Conservation (phyloP, 2,797 vertebrate species). For the Scomberomorus guttatus region DNA sequence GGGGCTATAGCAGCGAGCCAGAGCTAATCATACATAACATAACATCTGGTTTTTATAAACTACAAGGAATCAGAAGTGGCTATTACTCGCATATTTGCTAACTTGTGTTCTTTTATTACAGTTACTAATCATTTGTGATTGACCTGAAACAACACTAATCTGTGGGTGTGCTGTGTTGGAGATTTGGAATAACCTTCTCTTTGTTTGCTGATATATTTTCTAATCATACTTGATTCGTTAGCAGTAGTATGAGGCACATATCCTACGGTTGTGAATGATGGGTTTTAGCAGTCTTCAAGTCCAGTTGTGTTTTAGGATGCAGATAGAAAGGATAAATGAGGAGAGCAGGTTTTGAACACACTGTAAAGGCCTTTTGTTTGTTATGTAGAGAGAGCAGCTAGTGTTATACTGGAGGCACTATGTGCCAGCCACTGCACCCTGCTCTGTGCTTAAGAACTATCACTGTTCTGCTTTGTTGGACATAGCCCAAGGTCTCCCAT, state of each 20-base stretch:
- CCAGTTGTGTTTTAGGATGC: conserved; percentile 31
- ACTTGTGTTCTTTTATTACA: conserved; percentile 22
- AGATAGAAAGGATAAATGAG: conserved; percentile 11
- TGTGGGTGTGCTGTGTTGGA: conserved; percentile 47
- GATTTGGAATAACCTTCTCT: conserved; percentile 37
- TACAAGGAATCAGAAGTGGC: conserved; percentile 42
- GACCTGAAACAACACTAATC: conserved; percentile 57
- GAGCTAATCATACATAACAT: conserved; percentile 53
- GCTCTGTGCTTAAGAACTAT: conserved; percentile 41
- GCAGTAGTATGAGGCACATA: not conserved
- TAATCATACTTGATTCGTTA: conserved; percentile 14
- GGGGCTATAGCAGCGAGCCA: conserved; percentile 22
- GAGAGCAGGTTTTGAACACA: conserved; percentile 24
- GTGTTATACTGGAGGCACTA: conserved; percentile 62
- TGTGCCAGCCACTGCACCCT: conserved; percentile 69
- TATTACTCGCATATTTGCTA: conserved; percentile 45
- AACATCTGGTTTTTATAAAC: conserved; percentile 37
- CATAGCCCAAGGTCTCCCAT: conserved; percentile 49
- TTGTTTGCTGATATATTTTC: conserved; percentile 2
- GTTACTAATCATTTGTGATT: conserved; percentile 48
- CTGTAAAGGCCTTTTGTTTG: conserved; percentile 65
- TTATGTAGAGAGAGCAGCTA: conserved; percentile 57
- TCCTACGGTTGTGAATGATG: not conserved
- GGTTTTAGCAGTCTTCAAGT: not conserved
- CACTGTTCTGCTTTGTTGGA: conserved; percentile 56